These are phyloP conservation scores for Cephus cinctus DNA, from an alignment of 1,140 invertebrate genomes.

Conservation along the genomic window DNA sequence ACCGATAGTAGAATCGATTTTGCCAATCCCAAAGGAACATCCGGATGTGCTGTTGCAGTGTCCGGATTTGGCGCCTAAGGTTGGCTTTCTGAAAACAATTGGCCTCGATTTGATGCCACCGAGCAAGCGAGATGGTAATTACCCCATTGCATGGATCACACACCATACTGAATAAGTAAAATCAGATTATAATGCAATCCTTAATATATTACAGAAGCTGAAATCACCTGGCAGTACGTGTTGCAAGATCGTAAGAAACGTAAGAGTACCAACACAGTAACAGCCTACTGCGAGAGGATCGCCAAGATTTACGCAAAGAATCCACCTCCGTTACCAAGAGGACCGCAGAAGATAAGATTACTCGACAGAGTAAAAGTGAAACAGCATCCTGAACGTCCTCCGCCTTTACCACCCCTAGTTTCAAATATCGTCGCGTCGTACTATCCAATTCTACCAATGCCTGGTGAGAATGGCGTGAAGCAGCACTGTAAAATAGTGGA, in stretches of 20 bases:
- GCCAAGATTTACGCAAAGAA: conserved; percentile 44
- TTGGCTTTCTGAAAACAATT: conserved; percentile 46
- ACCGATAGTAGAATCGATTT: conserved; percentile 34
- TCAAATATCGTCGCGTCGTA: conserved; percentile 35
- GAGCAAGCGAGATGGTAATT: conserved; percentile 46
- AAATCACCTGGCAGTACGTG: conserved; percentile 52
- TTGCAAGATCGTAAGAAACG: conserved; percentile 52
- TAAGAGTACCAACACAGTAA: conserved; percentile 47
- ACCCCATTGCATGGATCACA: conserved; percentile 8
- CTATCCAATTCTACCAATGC: conserved; percentile 37
- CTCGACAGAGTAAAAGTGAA: conserved; percentile 41
- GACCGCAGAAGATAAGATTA: conserved; percentile 43
- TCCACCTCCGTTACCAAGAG: conserved; percentile 38
- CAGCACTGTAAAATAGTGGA: conserved; percentile 39
- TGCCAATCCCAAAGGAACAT: conserved; percentile 50
- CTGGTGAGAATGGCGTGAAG: conserved; percentile 44
- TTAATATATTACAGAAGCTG: conserved; percentile 43
- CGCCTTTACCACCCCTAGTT: conserved; percentile 42
- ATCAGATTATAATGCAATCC: conserved; percentile 2
- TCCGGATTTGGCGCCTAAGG: conserved; percentile 49
- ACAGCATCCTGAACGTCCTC: conserved; percentile 33
- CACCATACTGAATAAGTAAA: conserved; percentile 6
- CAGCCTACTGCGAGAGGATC: conserved; percentile 49
- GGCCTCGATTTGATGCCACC: conserved; percentile 51
- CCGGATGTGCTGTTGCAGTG: conserved; percentile 47